Evolutionary conservation across 2,113 vertebrate genomes (phyloP).

Genomic region (Crotalus helleri): DNA sequence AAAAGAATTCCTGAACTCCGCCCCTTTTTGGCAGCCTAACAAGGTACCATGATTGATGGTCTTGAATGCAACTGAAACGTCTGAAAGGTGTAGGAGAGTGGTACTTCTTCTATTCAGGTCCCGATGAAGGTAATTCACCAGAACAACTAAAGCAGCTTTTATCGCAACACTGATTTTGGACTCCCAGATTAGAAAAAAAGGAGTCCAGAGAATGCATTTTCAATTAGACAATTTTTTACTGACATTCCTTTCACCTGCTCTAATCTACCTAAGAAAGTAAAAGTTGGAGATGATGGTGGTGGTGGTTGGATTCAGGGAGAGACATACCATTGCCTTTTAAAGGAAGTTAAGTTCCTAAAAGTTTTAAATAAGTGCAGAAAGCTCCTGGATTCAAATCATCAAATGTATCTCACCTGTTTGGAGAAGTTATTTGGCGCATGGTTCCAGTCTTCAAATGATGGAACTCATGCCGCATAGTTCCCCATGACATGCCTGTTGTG

Average conservation of each 20-base stretch:
- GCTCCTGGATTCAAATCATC: neutral
- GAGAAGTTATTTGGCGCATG: neutral
- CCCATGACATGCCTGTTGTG: neutral
- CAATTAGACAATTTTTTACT: neutral
- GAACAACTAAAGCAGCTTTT: neutral
- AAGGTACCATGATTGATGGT: neutral
- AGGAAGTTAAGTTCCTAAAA: neutral
- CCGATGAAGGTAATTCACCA: neutral
- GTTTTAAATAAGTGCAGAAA: neutral
- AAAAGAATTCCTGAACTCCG: neutral
- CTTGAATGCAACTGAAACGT: neutral
- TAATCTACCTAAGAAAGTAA: neutral
- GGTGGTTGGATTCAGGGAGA: neutral
- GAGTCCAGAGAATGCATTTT: neutral
- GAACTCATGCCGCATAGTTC: neutral
- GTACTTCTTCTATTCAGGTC: neutral
- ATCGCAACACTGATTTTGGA: neutral
- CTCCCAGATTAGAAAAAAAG: neutral
- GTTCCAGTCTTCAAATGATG: neutral
- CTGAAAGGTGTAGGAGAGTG: neutral
- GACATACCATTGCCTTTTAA: neutral
- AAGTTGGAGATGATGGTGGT: neutral
- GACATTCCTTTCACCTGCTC: neutral
- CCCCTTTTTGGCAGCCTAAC: neutral
- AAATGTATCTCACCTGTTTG: neutral